A percentile compares a stretch with the other conserved stretches of the same genome.
Conservation (phyloP, 2,797 vertebrate genomes). For the Setipinna tenuifilis region DNA sequence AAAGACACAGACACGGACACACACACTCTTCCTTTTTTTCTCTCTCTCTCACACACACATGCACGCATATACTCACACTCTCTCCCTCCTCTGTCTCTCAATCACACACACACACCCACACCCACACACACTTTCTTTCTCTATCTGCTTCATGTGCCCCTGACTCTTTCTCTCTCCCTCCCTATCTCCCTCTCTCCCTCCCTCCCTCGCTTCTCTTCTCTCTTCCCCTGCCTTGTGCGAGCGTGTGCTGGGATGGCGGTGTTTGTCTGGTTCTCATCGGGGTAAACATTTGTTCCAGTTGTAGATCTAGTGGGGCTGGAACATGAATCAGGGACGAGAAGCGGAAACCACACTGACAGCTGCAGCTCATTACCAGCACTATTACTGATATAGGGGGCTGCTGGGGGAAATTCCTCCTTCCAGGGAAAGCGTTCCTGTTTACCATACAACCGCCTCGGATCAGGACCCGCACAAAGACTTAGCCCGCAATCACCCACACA, state of each 20-base stretch:
- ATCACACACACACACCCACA: too few relatives aligned
- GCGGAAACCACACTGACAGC: constrained; percentile 87
- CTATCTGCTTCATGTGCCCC: too few relatives aligned
- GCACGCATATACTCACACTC: too few relatives aligned
- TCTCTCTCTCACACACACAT: too few relatives aligned
- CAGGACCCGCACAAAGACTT: constrained; percentile 49
- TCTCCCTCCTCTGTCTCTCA: too few relatives aligned
- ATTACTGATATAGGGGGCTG: constrained; percentile 85
- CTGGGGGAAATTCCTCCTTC: constrained; percentile 82
- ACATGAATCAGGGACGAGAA: constrained; percentile 83
- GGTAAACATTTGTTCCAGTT: constrained; percentile 88
- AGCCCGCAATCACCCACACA: constrained; percentile 42
- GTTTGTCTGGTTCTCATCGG: constrained; percentile 78
- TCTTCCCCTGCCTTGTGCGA: constrained; percentile 33
- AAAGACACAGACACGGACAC: too few relatives aligned
- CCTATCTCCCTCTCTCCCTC: neutral
- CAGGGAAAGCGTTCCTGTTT: constrained; percentile 80
- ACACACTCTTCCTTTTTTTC: too few relatives aligned
- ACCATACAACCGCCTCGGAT: constrained; percentile 63
- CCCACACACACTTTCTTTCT: too few relatives aligned
- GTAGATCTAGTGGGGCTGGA: constrained; percentile 81
- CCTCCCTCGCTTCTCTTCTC: neutral
- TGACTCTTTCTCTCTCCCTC: neutral
- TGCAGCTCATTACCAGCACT: constrained; percentile 92
- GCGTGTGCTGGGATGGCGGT: constrained; percentile 48